A percentile compares a stretch with the other conserved stretches of the same genome.
Evolutionary conservation across 2,888 invertebrate genomes (phyloP).

Genomic region (Yponomeuta malinellus): DNA sequence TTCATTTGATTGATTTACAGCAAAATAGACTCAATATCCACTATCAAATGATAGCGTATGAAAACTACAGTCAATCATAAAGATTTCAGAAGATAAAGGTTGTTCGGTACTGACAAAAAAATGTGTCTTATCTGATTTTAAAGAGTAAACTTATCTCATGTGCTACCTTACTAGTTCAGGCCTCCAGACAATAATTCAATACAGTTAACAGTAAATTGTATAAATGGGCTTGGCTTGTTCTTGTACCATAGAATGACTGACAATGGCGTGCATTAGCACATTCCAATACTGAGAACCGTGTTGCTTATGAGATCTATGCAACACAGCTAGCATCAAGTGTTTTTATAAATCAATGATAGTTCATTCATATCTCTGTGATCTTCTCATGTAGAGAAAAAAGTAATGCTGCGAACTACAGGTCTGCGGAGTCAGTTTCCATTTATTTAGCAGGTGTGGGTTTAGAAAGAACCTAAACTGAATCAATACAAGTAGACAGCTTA

Average conservation of each 20-base stretch:
- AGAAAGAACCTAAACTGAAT: too few relatives aligned
- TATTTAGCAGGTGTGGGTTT: too few relatives aligned
- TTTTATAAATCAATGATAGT: neutral
- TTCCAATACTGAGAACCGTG: slow-evolving; percentile 1
- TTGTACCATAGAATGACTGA: neutral
- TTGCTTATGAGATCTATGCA: neutral
- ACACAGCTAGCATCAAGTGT: neutral
- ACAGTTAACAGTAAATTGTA: neutral
- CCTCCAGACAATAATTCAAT: neutral
- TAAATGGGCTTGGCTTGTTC: neutral
- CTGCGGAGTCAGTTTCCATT: too few relatives aligned
- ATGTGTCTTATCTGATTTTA: slow-evolving; percentile 1
- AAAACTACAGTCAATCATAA: neutral
- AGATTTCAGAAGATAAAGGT: neutral
- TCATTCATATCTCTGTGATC: neutral
- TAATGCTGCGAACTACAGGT: too few relatives aligned
- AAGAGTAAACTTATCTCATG: neutral
- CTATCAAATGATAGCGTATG: too few relatives aligned
- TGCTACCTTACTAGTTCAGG: neutral
- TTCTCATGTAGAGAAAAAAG: neutral
- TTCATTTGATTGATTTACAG: too few relatives aligned
- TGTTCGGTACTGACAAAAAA: neutral
- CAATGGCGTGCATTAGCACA: slow-evolving; percentile 5
- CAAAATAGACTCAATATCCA: too few relatives aligned
- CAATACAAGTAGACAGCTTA: too few relatives aligned